Base-by-base conservation (phyloP, 2,113 vertebrate species). In the Corythoichthys intestinalis region DNA sequence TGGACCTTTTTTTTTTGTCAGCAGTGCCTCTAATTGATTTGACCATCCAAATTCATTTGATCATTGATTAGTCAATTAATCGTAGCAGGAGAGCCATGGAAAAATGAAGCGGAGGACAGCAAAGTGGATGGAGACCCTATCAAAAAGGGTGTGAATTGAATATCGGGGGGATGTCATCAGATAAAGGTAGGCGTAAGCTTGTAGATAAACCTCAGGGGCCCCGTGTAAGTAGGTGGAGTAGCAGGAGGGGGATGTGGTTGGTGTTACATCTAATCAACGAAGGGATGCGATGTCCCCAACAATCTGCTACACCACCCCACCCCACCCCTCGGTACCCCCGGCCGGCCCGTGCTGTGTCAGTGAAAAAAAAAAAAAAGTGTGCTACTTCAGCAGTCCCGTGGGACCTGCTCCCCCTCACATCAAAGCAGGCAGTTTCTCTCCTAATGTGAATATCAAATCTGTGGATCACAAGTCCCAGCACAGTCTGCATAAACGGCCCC, bases 391-490 rank as follows among this genome's bases (percentile, higher is more conserved):
- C 88, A 88, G 79, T 89, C 87, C 76, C 86, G 69, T 69, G 86
- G 85, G 87, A 86, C 74, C 75, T 68, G 71, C 83, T 74, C 71
- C 82, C 78, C 85, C 83, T 72, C 82, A 89, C 87, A 87, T 91
- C 89, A 91, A 90, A 91, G 90, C 82, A 87, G 85, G 83, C 85
- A 79, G 84, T 90, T 91, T 88, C 88, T 88, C 82, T 83, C 80
- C 84, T 90, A 88, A 90, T 88, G 86, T 88, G 85, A 90, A 89
- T 87, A 89, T 90, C 86, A 91, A 89, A 90, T 90, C 87, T 90
- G 88, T 79, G 83, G 87, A 89, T 90, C 88, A 91, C 89, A 90
- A 91, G 89, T 91, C 89, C 87, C 88, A 87, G 87, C 87, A 87
- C 86, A 88, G 89, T 90, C 89, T 91, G 89, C 89, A 91, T 89